Percentiles rank a stretch among this genome's conserved stretches.
Evolutionary conservation across 64 coral and sea anemone species (phyloP).

Genomic region (Catalaphyllia jardinei): DNA sequence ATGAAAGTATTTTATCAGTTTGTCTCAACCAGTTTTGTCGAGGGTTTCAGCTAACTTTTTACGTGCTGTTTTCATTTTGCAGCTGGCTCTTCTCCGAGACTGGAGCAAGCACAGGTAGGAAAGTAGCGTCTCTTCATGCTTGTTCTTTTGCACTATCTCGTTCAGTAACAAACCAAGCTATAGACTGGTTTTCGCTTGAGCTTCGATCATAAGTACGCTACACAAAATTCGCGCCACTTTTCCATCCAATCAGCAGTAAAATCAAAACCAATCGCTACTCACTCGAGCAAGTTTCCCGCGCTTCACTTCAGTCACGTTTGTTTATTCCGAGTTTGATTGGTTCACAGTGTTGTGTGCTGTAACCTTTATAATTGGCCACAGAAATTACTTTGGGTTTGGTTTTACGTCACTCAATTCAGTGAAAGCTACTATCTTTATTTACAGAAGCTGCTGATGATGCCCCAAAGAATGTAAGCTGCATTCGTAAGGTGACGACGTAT

Average conservation of each 20-base stretch:
- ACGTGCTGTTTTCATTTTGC: background rate
- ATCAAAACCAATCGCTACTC: too few relatives aligned
- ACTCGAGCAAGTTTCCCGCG: too few relatives aligned
- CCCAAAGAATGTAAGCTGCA: conserved; percentile 67
- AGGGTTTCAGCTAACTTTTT: background rate
- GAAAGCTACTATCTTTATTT: background rate
- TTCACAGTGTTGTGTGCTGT: too few relatives aligned
- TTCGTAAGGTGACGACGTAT: conserved; percentile 54
- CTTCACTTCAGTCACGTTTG: too few relatives aligned
- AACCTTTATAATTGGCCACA: too few relatives aligned
- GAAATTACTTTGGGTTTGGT: too few relatives aligned
- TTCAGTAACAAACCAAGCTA: background rate
- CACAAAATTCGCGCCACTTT: too few relatives aligned
- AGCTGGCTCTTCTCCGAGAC: conserved; percentile 33
- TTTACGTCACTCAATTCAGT: too few relatives aligned
- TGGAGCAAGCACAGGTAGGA: conserved; percentile 1
- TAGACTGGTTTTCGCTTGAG: background rate
- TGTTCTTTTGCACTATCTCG: background rate
- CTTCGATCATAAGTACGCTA: background rate
- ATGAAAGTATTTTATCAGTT: background rate
- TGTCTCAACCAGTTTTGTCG: too few relatives aligned
- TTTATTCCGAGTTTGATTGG: too few relatives aligned
- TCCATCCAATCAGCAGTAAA: too few relatives aligned
- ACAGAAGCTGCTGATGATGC: conserved; percentile 56
- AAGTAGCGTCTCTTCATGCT: background rate